Percentiles rank a stretch among this genome's conserved stretches.
These are phyloP conservation scores for Karalla daura DNA, from an alignment of 2,797 vertebrate genomes.

Conservation along the genomic window DNA sequence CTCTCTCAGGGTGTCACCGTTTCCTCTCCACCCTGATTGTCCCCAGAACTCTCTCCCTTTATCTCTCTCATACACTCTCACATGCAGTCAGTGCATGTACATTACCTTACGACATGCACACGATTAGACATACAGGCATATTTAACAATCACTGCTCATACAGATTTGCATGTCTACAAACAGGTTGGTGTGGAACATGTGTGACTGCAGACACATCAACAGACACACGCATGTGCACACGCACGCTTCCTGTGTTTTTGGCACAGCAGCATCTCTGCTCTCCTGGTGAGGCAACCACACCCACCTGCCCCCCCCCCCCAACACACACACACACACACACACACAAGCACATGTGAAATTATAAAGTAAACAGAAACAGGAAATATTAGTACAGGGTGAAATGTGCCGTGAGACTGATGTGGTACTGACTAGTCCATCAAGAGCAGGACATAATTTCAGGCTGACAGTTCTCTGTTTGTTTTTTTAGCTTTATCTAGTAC, in stretches of 20 bases:
- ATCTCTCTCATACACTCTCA: conserved; percentile 24
- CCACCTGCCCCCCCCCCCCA: conserved; percentile 22
- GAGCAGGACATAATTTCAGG: no score
- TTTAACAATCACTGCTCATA: neutral
- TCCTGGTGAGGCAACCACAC: conserved; percentile 63
- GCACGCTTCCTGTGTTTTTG: conserved; percentile 73
- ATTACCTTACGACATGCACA: neutral
- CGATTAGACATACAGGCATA: neutral
- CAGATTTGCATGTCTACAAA: conserved; percentile 5
- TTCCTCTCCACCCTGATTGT: conserved; percentile 79
- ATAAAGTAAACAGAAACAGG: no score
- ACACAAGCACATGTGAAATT: no score
- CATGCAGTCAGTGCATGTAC: conserved; percentile 19
- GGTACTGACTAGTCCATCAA: no score
- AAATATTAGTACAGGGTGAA: no score
- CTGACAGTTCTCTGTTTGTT: no score
- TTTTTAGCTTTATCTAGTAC: no score
- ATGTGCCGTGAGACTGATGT: no score
- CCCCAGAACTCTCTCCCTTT: conserved; percentile 15
- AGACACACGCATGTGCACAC: conserved; percentile 17
- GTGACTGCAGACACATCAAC: conserved; percentile 11
- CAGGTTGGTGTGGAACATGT: neutral
- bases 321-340: no score
- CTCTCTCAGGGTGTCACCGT: conserved; percentile 80
- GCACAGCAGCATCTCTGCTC: conserved; percentile 54